Conservation (phyloP, 2,888 invertebrate genomes). For the Synergus umbraculus region DNA sequence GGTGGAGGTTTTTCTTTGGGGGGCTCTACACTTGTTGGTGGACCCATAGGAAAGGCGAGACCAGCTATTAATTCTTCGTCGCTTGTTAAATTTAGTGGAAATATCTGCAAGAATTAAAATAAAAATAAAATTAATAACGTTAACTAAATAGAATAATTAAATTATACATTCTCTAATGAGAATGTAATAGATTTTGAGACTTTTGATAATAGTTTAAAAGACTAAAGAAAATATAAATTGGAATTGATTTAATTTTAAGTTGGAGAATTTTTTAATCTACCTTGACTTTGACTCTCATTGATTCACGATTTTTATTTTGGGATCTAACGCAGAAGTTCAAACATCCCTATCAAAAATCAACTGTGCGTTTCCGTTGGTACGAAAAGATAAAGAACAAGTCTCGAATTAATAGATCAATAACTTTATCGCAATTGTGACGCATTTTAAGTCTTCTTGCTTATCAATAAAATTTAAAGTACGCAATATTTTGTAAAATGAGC, state of each 20-base stretch:
- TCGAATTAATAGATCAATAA: neutral
- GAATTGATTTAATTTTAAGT: neutral
- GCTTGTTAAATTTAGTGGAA: slow-evolving; percentile 71
- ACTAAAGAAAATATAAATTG: neutral
- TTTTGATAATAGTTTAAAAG: neutral
- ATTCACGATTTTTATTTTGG: neutral
- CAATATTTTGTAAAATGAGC: neutral
- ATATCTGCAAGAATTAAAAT: slow-evolving; percentile 63
- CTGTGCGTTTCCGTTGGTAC: neutral
- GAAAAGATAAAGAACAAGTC: neutral
- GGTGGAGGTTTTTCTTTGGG: slow-evolving; percentile 94
- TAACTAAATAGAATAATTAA: neutral
- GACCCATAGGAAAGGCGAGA: slow-evolving; percentile 79
- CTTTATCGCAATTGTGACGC: neutral
- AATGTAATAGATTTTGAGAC: neutral
- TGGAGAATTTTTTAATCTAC: neutral
- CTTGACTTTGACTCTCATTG: neutral
- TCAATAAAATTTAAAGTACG: neutral
- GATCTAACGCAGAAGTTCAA: neutral
- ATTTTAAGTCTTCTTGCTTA: neutral
- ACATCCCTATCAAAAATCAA: slow-evolving; percentile 6
- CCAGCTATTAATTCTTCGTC: slow-evolving; percentile 73
- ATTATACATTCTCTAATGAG: too few relatives aligned
- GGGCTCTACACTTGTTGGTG: slow-evolving; percentile 84
- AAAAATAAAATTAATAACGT: neutral